A percentile compares a stretch with the other conserved stretches of the same genome.
Conservation (phyloP, 2,888 invertebrate genomes). For the Beris chalybata region DNA sequence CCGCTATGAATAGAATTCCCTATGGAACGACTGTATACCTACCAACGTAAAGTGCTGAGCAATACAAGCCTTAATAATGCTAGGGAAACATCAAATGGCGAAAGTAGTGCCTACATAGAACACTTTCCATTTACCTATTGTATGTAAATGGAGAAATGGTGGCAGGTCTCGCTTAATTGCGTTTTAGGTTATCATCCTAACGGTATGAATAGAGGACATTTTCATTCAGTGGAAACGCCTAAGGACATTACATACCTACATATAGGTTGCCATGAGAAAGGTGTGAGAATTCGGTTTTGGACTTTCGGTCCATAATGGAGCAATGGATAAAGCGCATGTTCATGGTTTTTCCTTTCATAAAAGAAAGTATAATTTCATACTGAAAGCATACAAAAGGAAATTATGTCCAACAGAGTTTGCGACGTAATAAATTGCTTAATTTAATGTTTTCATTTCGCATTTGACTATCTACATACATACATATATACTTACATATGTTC, state of each 20-base stretch:
- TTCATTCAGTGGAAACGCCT: slow-evolving; percentile 23
- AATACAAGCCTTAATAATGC: too few species aligned
- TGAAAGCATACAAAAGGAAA: too few species aligned
- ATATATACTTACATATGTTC: too few species aligned
- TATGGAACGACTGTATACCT: too few species aligned
- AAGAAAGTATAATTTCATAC: too few species aligned
- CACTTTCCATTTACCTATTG: slow-evolving; percentile 19
- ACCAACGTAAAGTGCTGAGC: too few species aligned
- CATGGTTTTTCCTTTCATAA: too few species aligned
- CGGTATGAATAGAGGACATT: slow-evolving; percentile 26
- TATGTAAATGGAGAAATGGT: slow-evolving; percentile 26
- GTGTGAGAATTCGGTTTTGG: slow-evolving; percentile 28
- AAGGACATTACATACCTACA: slow-evolving; percentile 8
- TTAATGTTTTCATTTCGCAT: too few species aligned
- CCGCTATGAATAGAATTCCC: slow-evolving; percentile 10
- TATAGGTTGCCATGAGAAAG: slow-evolving; percentile 10
- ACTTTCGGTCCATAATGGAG: slow-evolving; percentile 21
- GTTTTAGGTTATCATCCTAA: slow-evolving; percentile 28
- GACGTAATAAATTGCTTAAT: too few species aligned
- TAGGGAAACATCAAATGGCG: slow-evolving; percentile 13
- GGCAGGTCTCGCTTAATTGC: slow-evolving; percentile 31
- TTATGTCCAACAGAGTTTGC: too few species aligned
- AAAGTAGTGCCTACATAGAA: slow-evolving; percentile 27
- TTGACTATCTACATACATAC: too few species aligned
- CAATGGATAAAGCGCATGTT: slow-evolving; percentile 6